phyloP scores from a whole-genome alignment of 2,888 invertebrate genomes.

The Drosophila kuntzei region DNA sequence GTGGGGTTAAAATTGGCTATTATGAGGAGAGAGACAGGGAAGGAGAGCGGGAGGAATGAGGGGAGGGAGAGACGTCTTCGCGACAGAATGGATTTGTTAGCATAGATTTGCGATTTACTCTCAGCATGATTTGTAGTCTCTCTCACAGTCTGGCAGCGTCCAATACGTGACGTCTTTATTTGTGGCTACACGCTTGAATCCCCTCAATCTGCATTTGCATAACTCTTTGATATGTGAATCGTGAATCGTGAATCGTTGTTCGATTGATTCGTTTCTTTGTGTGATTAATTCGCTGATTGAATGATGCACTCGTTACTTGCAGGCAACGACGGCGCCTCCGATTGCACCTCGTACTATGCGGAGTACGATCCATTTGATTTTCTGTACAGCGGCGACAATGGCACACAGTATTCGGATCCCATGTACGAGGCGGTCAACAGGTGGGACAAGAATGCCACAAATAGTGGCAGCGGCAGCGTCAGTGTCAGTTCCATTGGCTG shows the following conservation, averaged over 20 bases:
- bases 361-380: slow-evolving; percentile 93
- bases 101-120: slow-evolving; percentile 67
- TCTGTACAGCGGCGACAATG: slow-evolving; percentile 88
- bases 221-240: no score
- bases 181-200: slow-evolving; percentile 53
- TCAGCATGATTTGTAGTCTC: slow-evolving; percentile 5
- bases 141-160: slow-evolving; percentile 7
- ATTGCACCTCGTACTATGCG: slow-evolving; percentile 90
- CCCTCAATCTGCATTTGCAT: slow-evolving; percentile 12
- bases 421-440: slow-evolving; percentile 90
- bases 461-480: slow-evolving; percentile 45
- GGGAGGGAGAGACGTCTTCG: slow-evolving; percentile 1
- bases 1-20: slow-evolving; percentile 64
- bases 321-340: slow-evolving; percentile 87
- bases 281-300: slow-evolving; percentile 37
- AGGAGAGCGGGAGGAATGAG: neutral
- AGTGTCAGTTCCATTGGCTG: slow-evolving; percentile 83
- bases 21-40: slow-evolving; percentile 11
- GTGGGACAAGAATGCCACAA: slow-evolving; percentile 86
- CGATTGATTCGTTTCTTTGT: slow-evolving; percentile 21
- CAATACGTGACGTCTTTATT: slow-evolving; percentile 54
- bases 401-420: slow-evolving; percentile 89
- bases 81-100: slow-evolving; percentile 54
- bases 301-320: slow-evolving; percentile 84
- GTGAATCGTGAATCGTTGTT: slow-evolving; percentile 34